phyloP scores from a whole-genome alignment of 2,113 vertebrate species.

The Prietella phreatophila region DNA sequence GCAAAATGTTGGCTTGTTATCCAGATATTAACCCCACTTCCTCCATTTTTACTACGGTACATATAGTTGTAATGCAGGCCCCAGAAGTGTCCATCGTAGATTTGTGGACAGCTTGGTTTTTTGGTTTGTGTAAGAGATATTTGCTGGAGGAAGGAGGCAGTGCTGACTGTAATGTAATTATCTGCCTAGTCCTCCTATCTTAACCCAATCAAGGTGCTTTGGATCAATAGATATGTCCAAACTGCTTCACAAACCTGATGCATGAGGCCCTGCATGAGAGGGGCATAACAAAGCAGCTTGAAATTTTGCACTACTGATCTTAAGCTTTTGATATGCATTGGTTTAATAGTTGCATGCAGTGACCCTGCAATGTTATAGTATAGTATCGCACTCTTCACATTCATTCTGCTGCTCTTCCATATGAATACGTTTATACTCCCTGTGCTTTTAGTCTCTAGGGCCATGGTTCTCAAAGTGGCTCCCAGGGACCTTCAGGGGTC shows the following conservation, averaged over 20 bases:
- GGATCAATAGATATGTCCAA: not conserved
- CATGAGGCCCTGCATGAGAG: not conserved
- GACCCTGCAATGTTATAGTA: not conserved
- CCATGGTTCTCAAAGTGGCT: not conserved
- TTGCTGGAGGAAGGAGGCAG: not conserved
- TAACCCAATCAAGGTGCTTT: not conserved
- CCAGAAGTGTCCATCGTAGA: not conserved
- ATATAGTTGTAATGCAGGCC: not conserved
- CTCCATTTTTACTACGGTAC: not conserved
- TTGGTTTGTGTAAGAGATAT: not conserved
- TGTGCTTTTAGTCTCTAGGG: not conserved
- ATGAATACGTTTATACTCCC: not conserved
- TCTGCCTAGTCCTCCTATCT: not conserved
- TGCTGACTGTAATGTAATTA: not conserved
- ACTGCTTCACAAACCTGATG: not conserved
- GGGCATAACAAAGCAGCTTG: not conserved
- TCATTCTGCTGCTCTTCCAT: not conserved
- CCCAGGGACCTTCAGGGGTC: not conserved
- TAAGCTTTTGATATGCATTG: not conserved
- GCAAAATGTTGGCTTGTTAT: constrained; percentile 65
- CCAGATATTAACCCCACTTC: constrained; percentile 12
- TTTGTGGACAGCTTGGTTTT: constrained; percentile 1
- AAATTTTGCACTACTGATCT: not conserved
- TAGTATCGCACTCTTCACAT: not conserved
- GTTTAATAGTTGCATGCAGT: not conserved